Evolutionary conservation across 2,113 vertebrate species (phyloP), one percentile per base, ranked within the genome.

Genomic region (Lanius ludovicianus): DNA sequence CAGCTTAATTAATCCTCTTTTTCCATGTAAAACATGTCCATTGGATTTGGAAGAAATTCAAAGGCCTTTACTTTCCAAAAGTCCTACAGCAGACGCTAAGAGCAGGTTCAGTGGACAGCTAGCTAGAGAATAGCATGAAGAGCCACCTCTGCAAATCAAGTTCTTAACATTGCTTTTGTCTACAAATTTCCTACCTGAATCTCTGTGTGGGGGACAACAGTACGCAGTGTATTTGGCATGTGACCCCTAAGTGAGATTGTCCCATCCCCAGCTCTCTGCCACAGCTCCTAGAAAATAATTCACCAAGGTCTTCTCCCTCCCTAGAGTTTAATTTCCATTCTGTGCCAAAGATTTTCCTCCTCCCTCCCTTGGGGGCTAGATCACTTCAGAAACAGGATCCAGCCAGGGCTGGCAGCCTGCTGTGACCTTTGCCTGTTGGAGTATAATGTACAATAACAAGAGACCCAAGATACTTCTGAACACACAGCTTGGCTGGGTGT

Each of bases 151-250:
- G 3, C 15, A 60, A 56, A 71, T 42, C 47, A 65, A 92, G 73
- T 65, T 41, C 41, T 76, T 83, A 37, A 75, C 52, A 64, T 25
- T 63, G 35, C 7, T 64, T 95, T 92, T 84, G 31, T 9, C 24
- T 75, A 16, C 8, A 59, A 47, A 59, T 70, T 47, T 84, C 15
- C 56, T 35, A 7, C 21, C 6, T 64, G 24, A 92, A 68, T 28
- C 52, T n/a, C 64, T 47, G 22, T 6, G 0, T 10, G 17, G 42
- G 35, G n/a, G 44, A 64, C 30, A 74, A 35, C 0, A 0, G 21
- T 5, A 42, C 8, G 44, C 13, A 17, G 35, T 12, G 7, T 15
- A 28, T 70, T 85, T 79, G n/a, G 28, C 4, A 1, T 30, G 27
- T 44, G 44, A 22, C 16, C 27, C 13, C 22, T 42, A 57, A 68